Conservation (phyloP, 2,113 vertebrate species). For the Lasiurus borealis region DNA sequence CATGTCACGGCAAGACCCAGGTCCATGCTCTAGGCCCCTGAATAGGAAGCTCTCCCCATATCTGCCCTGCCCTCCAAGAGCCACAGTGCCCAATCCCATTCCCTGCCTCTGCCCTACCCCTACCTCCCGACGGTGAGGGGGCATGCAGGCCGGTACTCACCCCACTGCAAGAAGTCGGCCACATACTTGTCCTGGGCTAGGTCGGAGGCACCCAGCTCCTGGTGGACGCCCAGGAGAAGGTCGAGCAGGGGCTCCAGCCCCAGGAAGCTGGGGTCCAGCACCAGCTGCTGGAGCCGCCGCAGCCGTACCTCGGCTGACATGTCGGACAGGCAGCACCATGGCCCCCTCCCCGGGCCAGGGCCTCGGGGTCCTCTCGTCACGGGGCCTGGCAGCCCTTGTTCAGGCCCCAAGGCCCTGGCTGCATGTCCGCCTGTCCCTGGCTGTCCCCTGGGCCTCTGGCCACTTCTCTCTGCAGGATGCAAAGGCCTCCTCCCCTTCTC, state of each 20-base stretch:
- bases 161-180: conserved; percentile 91
- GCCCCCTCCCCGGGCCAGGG: conserved; percentile 76
- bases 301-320: conserved; percentile 85
- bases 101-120: background rate
- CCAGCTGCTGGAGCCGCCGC: conserved; percentile 79
- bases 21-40: background rate
- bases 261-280: conserved; percentile 81
- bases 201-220: conserved; percentile 89
- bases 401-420: conserved; percentile 31
- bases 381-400: conserved; percentile 27
- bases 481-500: conserved; percentile 68
- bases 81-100: background rate
- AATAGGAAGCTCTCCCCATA: background rate
- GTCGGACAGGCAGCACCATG: conserved; percentile 74
- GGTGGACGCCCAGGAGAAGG: conserved; percentile 91
- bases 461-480: conserved; percentile 48
- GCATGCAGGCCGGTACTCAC: conserved; percentile 85
- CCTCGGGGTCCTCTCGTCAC: conserved; percentile 51
- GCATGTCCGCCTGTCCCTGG: conserved; percentile 57
- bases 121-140: background rate
- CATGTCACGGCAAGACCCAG: background rate
- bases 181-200: conserved; percentile 89
- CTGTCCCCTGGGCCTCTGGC: conserved; percentile 72
- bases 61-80: background rate
- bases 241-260: conserved; percentile 91